Base-by-base conservation (phyloP, 2,797 vertebrate genomes). In the Mus spretus region DNA sequence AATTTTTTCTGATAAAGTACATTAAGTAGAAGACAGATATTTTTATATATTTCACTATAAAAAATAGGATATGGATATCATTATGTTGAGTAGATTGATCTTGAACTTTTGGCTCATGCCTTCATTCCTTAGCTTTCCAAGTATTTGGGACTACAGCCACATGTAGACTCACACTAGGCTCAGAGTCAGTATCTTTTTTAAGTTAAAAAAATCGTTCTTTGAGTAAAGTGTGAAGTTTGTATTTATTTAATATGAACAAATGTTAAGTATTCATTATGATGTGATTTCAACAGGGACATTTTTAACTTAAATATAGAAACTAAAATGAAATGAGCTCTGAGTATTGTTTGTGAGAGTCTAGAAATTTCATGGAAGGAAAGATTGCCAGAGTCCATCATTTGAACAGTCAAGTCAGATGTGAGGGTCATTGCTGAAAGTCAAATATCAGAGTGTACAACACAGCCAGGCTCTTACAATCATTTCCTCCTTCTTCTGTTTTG, bases 161-260 rank as follows among this genome's bases (percentile, higher is more conserved):
- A 24, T 6, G 10, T 1, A 37, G 20, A 1, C 22, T 10, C 14
- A 17, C 22, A 67, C 50, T 26, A 67, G 63, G 20, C 50, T 57
- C 28, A 87, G 77, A 50, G 82, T 12, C 34, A 22, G 11, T 15
- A 55, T 65, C 61, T 83, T 26, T n/a, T 55, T 70, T 53, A 63
- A 57, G 78, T 93, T 72, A 90, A 96, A 72, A 82, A 4, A 9
- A 31, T 28, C 3, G 22, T 0, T 59, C 37, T 88, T 82, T 8
- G 22, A 86, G 14, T 74, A 47, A 82, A 86, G 15, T 72, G 67
- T 86, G n/a, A 93, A 12, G 2, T n/a, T 91, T 72, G 85, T 80
- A 50, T 78, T 57, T 91, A 79, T 61, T 93, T 96, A 91, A 65
- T 75, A 82, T 74, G 0, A 53, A 5, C 3, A 91, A 89, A 82